phyloP scores from a whole-genome alignment of 1,140 invertebrate genomes.

The Trachymyrmex septentrionalis region DNA sequence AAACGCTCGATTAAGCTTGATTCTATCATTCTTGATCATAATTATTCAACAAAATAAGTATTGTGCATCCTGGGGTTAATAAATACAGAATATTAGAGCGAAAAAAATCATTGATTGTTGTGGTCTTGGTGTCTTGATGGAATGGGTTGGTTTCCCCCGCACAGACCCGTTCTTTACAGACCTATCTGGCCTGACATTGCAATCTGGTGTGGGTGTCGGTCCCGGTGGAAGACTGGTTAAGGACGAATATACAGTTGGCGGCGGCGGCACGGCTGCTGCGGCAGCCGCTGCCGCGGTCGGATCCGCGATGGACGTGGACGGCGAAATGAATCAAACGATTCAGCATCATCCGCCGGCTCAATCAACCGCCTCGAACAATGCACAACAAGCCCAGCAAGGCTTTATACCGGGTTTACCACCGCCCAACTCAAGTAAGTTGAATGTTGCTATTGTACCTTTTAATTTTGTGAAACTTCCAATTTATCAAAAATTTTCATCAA shows the following conservation, averaged over 20 bases:
- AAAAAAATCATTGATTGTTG: conserved; percentile 81
- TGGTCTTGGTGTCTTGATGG: conserved; percentile 85
- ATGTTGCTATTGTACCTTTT: neutral
- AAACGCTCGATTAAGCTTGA: neutral
- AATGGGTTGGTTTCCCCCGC: conserved; percentile 85
- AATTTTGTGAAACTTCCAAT: conserved; percentile 24
- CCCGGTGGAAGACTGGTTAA: conserved; percentile 87
- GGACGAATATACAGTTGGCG: conserved; percentile 94
- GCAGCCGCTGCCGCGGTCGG: conserved; percentile 82
- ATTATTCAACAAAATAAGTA: conserved; percentile 11
- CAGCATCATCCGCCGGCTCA: conserved; percentile 93
- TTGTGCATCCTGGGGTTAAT: conserved; percentile 21
- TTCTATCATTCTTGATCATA: neutral
- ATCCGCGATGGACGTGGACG: conserved; percentile 91
- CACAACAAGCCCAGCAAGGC: conserved; percentile 82
- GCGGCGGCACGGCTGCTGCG: conserved; percentile 74
- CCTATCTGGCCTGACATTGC: conserved; percentile 94
- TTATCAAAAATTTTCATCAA: conserved; percentile 42
- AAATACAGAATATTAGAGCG: conserved; percentile 22
- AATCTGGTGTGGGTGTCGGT: conserved; percentile 89
- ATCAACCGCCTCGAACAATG: conserved; percentile 79
- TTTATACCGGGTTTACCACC: conserved; percentile 82
- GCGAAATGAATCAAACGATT: conserved; percentile 90
- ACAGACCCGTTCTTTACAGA: conserved; percentile 90
- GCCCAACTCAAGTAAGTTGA: conserved; percentile 80